Conservation (phyloP, 2,797 vertebrate species). For the Myripristis murdjan region DNA sequence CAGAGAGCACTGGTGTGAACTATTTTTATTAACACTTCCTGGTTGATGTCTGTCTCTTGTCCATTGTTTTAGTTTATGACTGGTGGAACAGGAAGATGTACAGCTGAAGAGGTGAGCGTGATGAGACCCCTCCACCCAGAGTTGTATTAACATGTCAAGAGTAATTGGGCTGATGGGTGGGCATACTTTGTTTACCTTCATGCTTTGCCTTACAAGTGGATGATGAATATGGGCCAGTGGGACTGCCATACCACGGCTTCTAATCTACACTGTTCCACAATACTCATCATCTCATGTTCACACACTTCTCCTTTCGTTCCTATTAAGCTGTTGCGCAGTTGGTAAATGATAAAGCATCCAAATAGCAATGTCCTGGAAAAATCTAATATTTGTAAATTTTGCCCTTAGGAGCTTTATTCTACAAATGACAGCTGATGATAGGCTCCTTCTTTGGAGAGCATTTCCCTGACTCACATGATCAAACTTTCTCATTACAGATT, state of each 20-base stretch:
- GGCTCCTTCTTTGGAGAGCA: too few species aligned
- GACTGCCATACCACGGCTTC: too few species aligned
- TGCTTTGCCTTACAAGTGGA: too few species aligned
- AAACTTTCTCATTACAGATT: neutral
- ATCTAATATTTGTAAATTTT: too few species aligned
- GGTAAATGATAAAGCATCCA: neutral
- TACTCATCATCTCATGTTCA: neutral
- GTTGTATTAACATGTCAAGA: neutral
- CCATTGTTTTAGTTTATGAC: neutral
- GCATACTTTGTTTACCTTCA: neutral
- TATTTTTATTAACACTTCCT: too few species aligned
- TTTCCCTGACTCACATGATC: too few species aligned
- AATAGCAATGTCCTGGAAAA: too few species aligned
- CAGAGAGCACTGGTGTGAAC: neutral
- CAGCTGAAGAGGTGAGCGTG: neutral
- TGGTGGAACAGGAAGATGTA: neutral
- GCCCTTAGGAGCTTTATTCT: neutral
- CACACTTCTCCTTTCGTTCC: neutral
- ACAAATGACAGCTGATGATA: neutral
- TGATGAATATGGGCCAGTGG: too few species aligned
- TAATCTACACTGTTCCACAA: neutral
- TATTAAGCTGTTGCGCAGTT: neutral
- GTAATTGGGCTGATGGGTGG: too few species aligned
- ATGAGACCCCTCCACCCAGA: neutral
- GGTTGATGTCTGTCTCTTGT: neutral